Conservation (phyloP, 2,888 invertebrate species). For the Yponomeuta cagnagella region DNA sequence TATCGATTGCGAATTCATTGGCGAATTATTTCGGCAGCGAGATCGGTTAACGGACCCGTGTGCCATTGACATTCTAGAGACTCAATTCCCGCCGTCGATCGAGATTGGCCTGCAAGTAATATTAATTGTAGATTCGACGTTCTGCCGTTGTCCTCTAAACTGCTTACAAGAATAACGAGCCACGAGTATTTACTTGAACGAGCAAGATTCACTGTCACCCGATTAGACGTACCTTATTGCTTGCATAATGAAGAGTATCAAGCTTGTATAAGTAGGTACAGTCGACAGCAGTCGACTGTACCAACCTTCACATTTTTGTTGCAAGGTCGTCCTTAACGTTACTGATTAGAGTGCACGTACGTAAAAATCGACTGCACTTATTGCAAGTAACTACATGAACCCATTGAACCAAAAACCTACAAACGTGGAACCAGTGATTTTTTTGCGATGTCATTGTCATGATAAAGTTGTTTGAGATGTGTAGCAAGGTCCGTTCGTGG, state of each 20-base stretch:
- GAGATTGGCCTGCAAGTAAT: not conserved
- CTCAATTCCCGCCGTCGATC: conserved; percentile 25
- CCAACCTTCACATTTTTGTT: too few relatives aligned
- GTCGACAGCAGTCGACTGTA: too few relatives aligned
- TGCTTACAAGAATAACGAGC: not conserved
- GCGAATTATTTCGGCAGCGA: conserved; percentile 71
- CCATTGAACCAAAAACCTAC: too few relatives aligned
- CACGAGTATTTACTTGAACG: not conserved
- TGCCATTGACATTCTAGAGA: conserved; percentile 71
- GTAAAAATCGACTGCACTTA: not conserved
- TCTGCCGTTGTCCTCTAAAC: too few relatives aligned
- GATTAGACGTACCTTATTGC: not conserved
- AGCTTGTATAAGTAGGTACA: too few relatives aligned
- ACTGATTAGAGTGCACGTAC: not conserved
- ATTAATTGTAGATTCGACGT: not conserved
- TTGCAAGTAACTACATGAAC: too few relatives aligned
- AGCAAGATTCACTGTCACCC: conserved; percentile 4
- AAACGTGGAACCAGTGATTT: too few relatives aligned
- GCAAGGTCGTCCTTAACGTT: too few relatives aligned
- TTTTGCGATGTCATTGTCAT: too few relatives aligned
- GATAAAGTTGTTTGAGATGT: too few relatives aligned
- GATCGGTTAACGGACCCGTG: conserved; percentile 70
- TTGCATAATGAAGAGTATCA: too few relatives aligned
- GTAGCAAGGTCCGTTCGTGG: too few relatives aligned
- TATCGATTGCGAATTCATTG: conserved; percentile 65